Base-by-base conservation (phyloP, 2,888 invertebrate species). In the Aspidapion aeneum region DNA sequence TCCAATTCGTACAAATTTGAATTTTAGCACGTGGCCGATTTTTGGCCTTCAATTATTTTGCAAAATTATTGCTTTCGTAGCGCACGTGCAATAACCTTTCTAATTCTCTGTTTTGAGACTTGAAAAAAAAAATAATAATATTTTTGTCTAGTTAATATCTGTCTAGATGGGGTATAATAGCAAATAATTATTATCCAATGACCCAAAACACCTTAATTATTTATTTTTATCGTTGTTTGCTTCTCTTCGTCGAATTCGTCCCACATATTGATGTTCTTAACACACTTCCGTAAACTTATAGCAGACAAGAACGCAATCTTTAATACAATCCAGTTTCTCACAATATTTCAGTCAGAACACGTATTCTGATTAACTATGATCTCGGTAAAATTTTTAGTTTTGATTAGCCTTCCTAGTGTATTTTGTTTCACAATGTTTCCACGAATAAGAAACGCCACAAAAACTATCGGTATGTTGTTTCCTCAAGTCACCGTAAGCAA, bases 401-500 rank as follows among this genome's bases (percentile, higher is more conserved):
- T 35, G 3, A 7, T 35, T 35, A 7, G 5, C 35, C 3, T 35
- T 7, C 35, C 35, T 3, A 7, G 3, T 35, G 35, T 35, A 35
- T 3, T 7, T 7, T 7, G 35, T 35, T 35, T 35, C 12, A 35
- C 3, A 35, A 35, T 35, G 12, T 35, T 35, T 35, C 35, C 35
- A 35, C 35, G 35, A 12, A 3, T 35, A 35, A 3, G 12, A 35
- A 35, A 35, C 12, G 35, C 12, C 12, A 35, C 35, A 12, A 35
- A 35, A 35, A 35, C 52, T n/a, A 52, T 19, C 17, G 19, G 19
- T 5, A 5, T 52, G 52, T 52, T 52, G 18, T 52, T 52, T 19
- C 52, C 52, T 52, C 52, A 52, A 19, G 69, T 67, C 20, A 72
- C 72, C n/a, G 74, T 77, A 1, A 77, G 73, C 63, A 78, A 86